Conservation (phyloP, 2,797 vertebrate genomes). For the Vultur gryphus region DNA sequence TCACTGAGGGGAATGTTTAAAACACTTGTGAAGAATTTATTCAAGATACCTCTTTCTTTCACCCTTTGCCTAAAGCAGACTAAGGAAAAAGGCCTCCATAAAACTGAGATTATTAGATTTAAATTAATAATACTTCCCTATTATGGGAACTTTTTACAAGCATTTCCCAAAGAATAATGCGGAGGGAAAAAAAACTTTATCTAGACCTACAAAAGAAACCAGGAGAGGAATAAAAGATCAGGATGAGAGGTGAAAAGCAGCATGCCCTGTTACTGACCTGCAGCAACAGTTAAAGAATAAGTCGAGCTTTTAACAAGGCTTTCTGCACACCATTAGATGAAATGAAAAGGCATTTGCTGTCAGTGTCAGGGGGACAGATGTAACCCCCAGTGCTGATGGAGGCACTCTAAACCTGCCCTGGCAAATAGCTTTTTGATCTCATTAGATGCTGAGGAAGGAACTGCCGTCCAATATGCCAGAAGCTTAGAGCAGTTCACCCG, state of each 20-base stretch:
- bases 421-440: background rate
- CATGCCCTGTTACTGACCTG: background rate
- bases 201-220: background rate
- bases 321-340: background rate
- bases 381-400: background rate
- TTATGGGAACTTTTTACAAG: background rate
- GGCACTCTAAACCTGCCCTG: background rate
- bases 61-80: background rate
- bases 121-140: background rate
- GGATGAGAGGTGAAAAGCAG: background rate
- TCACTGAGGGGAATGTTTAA: background rate
- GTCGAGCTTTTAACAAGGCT: background rate
- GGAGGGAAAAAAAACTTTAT: background rate
- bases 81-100: background rate
- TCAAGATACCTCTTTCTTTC: background rate
- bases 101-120: background rate
- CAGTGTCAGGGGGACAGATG: background rate
- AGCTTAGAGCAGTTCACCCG: conserved; percentile 67
- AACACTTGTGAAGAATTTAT: background rate
- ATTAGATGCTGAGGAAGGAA: background rate
- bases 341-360: background rate
- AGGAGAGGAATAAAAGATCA: background rate
- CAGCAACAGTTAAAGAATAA: background rate
- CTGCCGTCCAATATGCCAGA: conserved; percentile 71
- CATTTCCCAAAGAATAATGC: background rate